Evolutionary conservation across 1,140 invertebrate genomes (phyloP).

Genomic region (Aphis gossypii): DNA sequence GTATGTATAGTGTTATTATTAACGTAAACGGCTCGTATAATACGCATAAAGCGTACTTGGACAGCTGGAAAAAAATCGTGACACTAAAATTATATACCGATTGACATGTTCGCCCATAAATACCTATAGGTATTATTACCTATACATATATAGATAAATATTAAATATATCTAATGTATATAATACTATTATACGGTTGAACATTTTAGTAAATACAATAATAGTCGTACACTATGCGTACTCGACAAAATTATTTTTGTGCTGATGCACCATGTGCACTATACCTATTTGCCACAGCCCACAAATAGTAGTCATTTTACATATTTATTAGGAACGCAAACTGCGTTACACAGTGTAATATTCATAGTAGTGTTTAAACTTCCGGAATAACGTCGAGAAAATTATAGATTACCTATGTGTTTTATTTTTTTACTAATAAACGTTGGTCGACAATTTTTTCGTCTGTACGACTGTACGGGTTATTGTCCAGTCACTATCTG

Average conservation of each 20-base stretch:
- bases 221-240: background rate
- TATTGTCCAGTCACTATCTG: no score
- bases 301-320: background rate
- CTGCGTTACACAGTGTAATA: background rate
- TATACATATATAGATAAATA: no score
- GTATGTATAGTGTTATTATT: background rate
- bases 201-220: slow-evolving; percentile 14
- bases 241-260: background rate
- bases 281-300: no score
- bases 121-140: background rate
- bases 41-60: background rate
- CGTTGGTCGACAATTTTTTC: background rate
- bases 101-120: background rate
- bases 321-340: background rate
- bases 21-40: background rate
- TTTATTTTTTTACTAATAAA: background rate
- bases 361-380: background rate
- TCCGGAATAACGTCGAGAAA: background rate
- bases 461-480: background rate
- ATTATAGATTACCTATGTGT: background rate
- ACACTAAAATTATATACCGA: background rate
- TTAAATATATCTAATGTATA: no score
- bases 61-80: background rate
- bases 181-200: background rate
- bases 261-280: background rate